phyloP scores from a whole-genome alignment of 1,140 invertebrate genomes.

The Lamellibrachia luymesi region DNA sequence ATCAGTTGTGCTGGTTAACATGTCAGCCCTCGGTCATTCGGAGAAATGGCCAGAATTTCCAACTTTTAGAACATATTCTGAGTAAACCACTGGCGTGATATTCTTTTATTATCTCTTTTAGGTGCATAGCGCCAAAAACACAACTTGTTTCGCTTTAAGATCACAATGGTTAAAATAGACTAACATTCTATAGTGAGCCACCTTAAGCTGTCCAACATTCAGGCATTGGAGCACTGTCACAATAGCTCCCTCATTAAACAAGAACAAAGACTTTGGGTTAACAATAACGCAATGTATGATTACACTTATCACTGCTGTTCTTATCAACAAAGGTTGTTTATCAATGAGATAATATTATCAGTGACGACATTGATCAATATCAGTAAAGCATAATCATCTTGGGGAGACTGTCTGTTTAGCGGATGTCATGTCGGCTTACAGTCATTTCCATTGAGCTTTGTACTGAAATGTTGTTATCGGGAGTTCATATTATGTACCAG shows the following conservation, averaged over 20 bases:
- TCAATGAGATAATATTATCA: background rate
- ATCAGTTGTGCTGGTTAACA: too few relatives aligned
- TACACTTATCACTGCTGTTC: background rate
- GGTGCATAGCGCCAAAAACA: too few relatives aligned
- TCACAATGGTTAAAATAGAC: too few relatives aligned
- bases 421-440: background rate
- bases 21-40: too few relatives aligned
- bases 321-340: conserved; percentile 9
- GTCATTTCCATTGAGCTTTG: background rate
- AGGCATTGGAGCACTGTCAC: too few relatives aligned
- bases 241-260: background rate
- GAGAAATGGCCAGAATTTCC: too few relatives aligned
- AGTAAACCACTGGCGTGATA: too few relatives aligned
- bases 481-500: background rate
- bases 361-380: background rate
- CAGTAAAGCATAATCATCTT: background rate
- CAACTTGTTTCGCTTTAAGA: too few relatives aligned
- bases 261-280: background rate
- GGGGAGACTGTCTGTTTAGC: background rate
- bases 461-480: background rate
- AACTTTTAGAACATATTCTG: too few relatives aligned
- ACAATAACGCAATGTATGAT: background rate
- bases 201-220: too few relatives aligned
- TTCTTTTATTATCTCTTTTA: too few relatives aligned
- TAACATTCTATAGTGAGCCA: too few relatives aligned